A percentile compares a stretch with the other conserved stretches of the same genome.
Evolutionary conservation across 1,140 invertebrate species (phyloP).

Genomic region (Eufriesea mexicana): DNA sequence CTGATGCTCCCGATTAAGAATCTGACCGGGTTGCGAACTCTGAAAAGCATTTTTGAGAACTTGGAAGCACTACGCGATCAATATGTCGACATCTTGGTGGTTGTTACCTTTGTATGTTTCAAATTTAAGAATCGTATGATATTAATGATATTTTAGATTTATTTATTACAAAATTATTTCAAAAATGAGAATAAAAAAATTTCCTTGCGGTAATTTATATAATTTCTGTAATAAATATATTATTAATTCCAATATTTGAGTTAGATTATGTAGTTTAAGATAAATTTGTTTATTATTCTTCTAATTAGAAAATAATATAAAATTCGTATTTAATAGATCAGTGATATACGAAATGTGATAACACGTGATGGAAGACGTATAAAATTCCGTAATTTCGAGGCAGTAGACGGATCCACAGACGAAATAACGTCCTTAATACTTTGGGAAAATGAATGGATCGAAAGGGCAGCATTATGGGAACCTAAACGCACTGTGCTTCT

Average conservation of each 20-base stretch:
- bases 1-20: conserved; percentile 85
- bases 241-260: not conserved
- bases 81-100: conserved; percentile 78
- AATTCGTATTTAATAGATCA: conserved; percentile 66
- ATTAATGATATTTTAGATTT: not conserved
- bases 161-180: not conserved
- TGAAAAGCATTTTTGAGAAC: conserved; percentile 75
- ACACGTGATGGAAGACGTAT: conserved; percentile 75
- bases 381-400: conserved; percentile 76
- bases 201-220: not conserved
- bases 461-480: conserved; percentile 74
- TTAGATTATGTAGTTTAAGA: not conserved
- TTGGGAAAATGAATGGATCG: conserved; percentile 79
- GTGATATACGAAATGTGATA: conserved; percentile 72
- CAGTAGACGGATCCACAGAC: conserved; percentile 68
- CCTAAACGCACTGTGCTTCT: conserved; percentile 77
- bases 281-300: not conserved
- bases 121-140: not conserved
- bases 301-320: not conserved
- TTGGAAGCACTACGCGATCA: conserved; percentile 75
- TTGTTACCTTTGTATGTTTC: conserved; percentile 79
- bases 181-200: not conserved
- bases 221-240: not conserved
- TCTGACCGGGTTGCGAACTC: conserved; percentile 57
- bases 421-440: conserved; percentile 68